Base-by-base conservation (phyloP, 2,113 vertebrate species). In the Aptenodytes forsteri region DNA sequence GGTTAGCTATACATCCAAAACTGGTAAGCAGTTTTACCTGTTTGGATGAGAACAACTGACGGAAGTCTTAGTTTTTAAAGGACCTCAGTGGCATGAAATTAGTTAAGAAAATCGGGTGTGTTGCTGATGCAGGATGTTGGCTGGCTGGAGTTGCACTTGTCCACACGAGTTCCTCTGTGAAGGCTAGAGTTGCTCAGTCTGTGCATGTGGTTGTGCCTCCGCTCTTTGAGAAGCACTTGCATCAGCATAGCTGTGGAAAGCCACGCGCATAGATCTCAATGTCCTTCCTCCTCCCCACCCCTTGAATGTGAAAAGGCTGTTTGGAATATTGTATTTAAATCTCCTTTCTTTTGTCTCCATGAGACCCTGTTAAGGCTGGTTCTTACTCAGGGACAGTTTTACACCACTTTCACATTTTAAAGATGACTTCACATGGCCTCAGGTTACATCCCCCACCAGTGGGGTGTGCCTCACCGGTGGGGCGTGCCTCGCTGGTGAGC, bases 201-300 rank as follows among this genome's bases (percentile, higher is more conserved):
- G 4, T 69, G 22, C 2, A 0, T 77, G 36, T 80, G 75, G 34
- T 50, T 86, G 62, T 54, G 38, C 4, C 38, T 23, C 14, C 0
- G 2, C 25, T 49, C 61, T 36, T 21, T 7, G 1, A 65, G 46
- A 83, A 92, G 75, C 18, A 7, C 26, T 30, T 30, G 23, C 32
- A 61, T 67, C 67, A 54, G 49, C 58, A 34, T 18, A 49, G 46
- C 76, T 79, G 61, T 73, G 67, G 44, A 50, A 70, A 81, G 42
- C 34, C 29, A 22, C 0, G 0, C 1, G 0, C 4, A 0, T 4
- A 38, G 21, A 50, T 70, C 32, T 83, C 0, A 0, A 0, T 54
- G 67, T 62, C 52, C 46, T 34, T n/a, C 67, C 12, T 83, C 15
- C 9, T 90, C 20, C 20, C 42, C 29, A 20, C 5, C 2, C 27